Evolutionary conservation across 2,888 invertebrate species (phyloP).

Genomic region (Megamerina dolium): DNA sequence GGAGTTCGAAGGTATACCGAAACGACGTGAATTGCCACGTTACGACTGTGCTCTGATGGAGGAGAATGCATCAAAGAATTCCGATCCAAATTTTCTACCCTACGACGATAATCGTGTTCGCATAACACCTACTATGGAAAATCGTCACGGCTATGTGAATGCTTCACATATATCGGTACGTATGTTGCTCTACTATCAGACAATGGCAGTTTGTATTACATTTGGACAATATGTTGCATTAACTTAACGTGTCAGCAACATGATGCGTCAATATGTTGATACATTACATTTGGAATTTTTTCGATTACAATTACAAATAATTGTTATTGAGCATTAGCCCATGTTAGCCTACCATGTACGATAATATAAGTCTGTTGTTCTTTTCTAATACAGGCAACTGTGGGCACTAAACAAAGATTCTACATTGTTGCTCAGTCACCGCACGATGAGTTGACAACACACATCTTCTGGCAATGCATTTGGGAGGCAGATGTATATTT

Average conservation of each 20-base stretch:
- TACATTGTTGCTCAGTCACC: constrained; percentile 63
- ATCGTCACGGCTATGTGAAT: constrained; percentile 86
- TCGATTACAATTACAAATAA: no score
- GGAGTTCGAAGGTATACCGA: constrained; percentile 81
- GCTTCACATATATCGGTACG: constrained; percentile 82
- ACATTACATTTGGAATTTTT: no score
- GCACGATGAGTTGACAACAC: constrained; percentile 40
- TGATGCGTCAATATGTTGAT: no score
- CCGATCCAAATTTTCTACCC: constrained; percentile 64
- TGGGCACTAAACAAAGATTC: constrained; percentile 75
- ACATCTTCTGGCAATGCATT: constrained; percentile 80
- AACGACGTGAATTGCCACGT: constrained; percentile 63
- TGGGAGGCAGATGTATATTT: constrained; percentile 85
- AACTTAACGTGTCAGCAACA: no score
- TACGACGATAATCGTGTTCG: constrained; percentile 83
- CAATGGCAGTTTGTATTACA: background rate
- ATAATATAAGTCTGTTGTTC: constrained; percentile 4
- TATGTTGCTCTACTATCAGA: background rate
- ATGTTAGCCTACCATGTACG: constrained; percentile 1
- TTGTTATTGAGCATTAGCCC: no score
- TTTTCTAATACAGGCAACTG: constrained; percentile 60
- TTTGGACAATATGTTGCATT: no score
- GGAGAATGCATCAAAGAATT: constrained; percentile 56
- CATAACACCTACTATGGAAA: constrained; percentile 73
- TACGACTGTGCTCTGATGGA: constrained; percentile 67